Percentiles rank a stretch among this genome's conserved stretches.
These are phyloP conservation scores for Drosophila paramelanica DNA, from an alignment of 2,888 invertebrate genomes.

Conservation along the genomic window DNA sequence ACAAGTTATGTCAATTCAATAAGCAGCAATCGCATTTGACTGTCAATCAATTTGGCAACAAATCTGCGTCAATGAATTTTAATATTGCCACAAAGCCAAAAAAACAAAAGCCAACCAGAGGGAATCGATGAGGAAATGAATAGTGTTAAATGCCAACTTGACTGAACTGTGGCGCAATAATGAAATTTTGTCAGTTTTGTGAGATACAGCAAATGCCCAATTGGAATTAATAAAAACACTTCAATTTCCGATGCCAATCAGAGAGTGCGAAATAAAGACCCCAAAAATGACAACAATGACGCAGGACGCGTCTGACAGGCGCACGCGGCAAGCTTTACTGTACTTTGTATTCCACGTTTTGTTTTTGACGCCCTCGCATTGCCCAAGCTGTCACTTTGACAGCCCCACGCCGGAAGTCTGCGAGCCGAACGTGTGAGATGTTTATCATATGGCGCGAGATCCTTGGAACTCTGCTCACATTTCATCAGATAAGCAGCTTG, in stretches of 20 bases:
- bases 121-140: conserved; percentile 25
- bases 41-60: conserved; percentile 69
- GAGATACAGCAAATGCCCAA: conserved; percentile 45
- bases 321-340: conserved; percentile 71
- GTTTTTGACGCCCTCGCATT: conserved; percentile 33
- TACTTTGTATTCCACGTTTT: conserved; percentile 57
- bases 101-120: conserved; percentile 40
- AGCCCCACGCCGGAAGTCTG: conserved; percentile 65
- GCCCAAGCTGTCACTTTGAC: conserved; percentile 73
- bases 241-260: conserved; percentile 82
- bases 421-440: conserved; percentile 71
- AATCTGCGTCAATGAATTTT: conserved; percentile 69
- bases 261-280: conserved; percentile 47
- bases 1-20: conserved; percentile 64
- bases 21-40: conserved; percentile 70
- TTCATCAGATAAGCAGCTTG: conserved; percentile 82
- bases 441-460: conserved; percentile 69
- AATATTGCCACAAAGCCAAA: conserved; percentile 64
- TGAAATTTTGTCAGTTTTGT: conserved; percentile 55
- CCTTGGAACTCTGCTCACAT: conserved; percentile 75
- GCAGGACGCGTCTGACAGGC: conserved; percentile 48
- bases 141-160: conserved; percentile 38
- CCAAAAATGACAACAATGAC: conserved; percentile 3
- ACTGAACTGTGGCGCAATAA: conserved; percentile 55
- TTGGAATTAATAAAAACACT: conserved; percentile 80